phyloP scores from a whole-genome alignment of 2,888 invertebrate genomes.

The Fabriciana adippe region DNA sequence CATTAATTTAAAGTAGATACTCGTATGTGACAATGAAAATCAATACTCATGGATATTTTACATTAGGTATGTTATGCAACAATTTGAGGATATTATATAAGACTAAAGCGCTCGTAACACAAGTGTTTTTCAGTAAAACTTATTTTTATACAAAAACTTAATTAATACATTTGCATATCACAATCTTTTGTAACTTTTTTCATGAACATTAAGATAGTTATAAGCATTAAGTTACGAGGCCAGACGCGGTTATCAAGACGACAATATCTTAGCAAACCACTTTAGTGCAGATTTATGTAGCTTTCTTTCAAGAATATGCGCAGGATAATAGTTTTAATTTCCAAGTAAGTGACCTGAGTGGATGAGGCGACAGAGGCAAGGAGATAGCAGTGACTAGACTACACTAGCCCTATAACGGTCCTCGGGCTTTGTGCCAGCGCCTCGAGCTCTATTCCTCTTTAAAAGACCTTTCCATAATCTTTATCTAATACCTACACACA shows the following conservation, averaged over 20 bases:
- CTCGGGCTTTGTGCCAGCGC: conserved; percentile 35
- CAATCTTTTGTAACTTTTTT: not conserved
- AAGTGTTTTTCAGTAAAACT: not conserved
- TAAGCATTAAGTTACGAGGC: not conserved
- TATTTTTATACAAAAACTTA: not conserved
- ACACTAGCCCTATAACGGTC: conserved; percentile 24
- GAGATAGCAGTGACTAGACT: conserved; percentile 34
- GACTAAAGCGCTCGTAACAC: not conserved
- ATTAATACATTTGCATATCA: not conserved
- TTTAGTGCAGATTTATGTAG: conserved; percentile 15
- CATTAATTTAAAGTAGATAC: too few relatives aligned
- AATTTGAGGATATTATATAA: not conserved
- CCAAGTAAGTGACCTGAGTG: conserved; percentile 34
- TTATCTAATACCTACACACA: conserved; percentile 16
- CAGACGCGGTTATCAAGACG: conserved; percentile 20
- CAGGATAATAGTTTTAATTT: conserved; percentile 25
- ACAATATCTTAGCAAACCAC: conserved; percentile 9
- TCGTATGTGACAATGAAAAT: too few relatives aligned
- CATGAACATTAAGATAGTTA: conserved; percentile 15
- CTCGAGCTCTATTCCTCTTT: conserved; percentile 19
- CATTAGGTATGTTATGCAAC: not conserved
- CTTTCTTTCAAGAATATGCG: conserved; percentile 16
- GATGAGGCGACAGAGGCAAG: conserved; percentile 33
- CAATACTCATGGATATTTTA: not conserved
- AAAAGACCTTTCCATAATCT: conserved; percentile 24